phyloP scores from a whole-genome alignment of 2,797 vertebrate genomes.

The Distichodus sexfasciatus region DNA sequence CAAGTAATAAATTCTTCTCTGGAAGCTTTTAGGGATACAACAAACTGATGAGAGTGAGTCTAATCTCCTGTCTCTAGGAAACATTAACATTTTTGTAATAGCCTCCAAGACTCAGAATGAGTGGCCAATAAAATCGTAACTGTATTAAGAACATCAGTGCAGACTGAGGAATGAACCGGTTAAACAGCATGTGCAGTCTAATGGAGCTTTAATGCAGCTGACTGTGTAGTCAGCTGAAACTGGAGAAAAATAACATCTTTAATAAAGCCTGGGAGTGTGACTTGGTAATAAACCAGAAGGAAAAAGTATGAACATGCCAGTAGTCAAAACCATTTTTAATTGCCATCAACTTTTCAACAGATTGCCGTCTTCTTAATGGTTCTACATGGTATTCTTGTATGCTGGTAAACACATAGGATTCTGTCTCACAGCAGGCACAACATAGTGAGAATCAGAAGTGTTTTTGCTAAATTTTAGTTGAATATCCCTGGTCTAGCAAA shows the following conservation, averaged over 20 bases:
- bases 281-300: not conserved
- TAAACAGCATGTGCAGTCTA: slow-evolving; percentile 22
- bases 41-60: slow-evolving; percentile 12
- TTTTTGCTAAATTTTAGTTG: no score
- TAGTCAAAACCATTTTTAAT: not conserved
- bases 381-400: not conserved
- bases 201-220: slow-evolving; percentile 18
- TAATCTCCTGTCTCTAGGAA: slow-evolving; percentile 18
- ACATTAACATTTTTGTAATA: slow-evolving; percentile 30
- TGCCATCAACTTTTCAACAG: no score
- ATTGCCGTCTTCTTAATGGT: no score
- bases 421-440: no score
- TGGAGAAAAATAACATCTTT: not conserved
- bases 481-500: no score
- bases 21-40: slow-evolving; percentile 7
- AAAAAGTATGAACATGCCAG: not conserved
- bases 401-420: not conserved
- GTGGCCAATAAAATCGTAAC: slow-evolving; percentile 27
- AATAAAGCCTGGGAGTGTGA: not conserved
- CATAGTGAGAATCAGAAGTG: no score
- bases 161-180: slow-evolving; percentile 6
- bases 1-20: slow-evolving; percentile 12
- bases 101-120: slow-evolving; percentile 12
- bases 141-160: slow-evolving; percentile 25
- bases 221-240: slow-evolving; percentile 8